Evolutionary conservation across 2,113 vertebrate species (phyloP), one percentile per base, ranked within the genome.

Genomic region (Ginglymostoma cirratum): DNA sequence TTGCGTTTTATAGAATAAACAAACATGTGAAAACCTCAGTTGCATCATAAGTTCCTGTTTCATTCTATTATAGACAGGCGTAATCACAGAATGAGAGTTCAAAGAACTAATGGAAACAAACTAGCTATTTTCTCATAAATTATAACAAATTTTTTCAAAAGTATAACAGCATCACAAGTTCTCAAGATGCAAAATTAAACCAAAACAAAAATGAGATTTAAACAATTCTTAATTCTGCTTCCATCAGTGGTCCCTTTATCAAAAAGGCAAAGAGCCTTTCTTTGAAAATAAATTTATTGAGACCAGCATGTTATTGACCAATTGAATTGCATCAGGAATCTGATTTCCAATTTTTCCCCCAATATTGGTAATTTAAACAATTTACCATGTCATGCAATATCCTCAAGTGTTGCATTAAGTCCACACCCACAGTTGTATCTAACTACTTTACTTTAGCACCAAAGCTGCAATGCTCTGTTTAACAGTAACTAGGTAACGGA

Each of bases 1-100:
- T 34, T 83, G 6, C 19, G 38, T 8, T 24, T 78, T 34, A 19
- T 15, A 0, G 96, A 92, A 97, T 96, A 86, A 96, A 95, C 38
- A 96, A 14, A 0, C 38, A 96, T 96, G 96, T 52, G 80, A 48
- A 78, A 86, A 52, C 38, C 14, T 66, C 27, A 66, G 14, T 66
- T 38, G 7, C 6, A 93, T 14, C 55, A 38, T n/a, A 30, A 92
- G 15, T 86, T 19, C 27, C 66, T 38, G 55, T 65, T 38, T 19
- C 24, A 34, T 93, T 93, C 55, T 90, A 93, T 6, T 92, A n/a
- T n/a, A 87, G 42, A 48, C 85, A 48, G 45, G 24, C 45, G 24
- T 92, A 65, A 92, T 30, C 23, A 1, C 23, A 61, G 52, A 61
- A 61, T 61, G 52, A 52, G 61, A 90, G 27, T 34, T 61, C 24